Percentiles rank a stretch among this genome's conserved stretches.
Evolutionary conservation across 2,888 invertebrate species (phyloP).

Genomic region (Hypercompe scribonia): DNA sequence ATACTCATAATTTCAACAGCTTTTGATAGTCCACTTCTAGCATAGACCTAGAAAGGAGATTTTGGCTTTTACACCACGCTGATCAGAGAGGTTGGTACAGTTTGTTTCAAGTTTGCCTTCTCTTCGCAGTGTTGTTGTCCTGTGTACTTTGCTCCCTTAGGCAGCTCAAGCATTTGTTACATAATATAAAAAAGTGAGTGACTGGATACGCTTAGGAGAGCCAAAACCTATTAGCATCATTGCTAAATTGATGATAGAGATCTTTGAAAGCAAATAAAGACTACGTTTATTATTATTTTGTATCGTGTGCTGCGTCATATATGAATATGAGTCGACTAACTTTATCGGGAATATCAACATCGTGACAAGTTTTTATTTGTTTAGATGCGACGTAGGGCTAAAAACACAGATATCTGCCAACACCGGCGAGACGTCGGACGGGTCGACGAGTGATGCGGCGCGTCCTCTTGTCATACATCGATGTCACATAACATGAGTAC

Average conservation of each 20-base stretch:
- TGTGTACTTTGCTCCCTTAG: no score
- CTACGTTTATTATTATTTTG: not conserved
- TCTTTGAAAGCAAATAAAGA: not conserved
- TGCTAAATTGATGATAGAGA: not conserved
- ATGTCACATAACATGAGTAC: conserved; percentile 25
- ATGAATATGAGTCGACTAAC: conserved; percentile 42
- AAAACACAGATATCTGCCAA: conserved; percentile 63
- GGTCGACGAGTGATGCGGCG: conserved; percentile 69
- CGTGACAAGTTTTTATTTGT: conserved; percentile 69
- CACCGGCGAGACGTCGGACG: conserved; percentile 57
- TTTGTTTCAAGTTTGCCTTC: no score
- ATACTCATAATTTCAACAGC: no score
- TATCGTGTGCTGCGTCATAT: conserved; percentile 36
- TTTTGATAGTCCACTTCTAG: no score
- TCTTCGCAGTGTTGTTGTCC: no score
- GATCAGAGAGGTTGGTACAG: no score
- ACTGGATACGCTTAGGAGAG: not conserved
- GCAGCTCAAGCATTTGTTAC: no score
- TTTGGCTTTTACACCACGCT: no score
- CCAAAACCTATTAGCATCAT: not conserved
- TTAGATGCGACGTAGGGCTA: conserved; percentile 56
- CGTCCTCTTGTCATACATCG: conserved; percentile 54
- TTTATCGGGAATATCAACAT: conserved; percentile 55
- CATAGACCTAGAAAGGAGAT: no score
- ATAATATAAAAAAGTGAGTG: not conserved